Evolutionary conservation across 2,888 invertebrate genomes (phyloP).

Genomic region (Subacronicta megacephala): DNA sequence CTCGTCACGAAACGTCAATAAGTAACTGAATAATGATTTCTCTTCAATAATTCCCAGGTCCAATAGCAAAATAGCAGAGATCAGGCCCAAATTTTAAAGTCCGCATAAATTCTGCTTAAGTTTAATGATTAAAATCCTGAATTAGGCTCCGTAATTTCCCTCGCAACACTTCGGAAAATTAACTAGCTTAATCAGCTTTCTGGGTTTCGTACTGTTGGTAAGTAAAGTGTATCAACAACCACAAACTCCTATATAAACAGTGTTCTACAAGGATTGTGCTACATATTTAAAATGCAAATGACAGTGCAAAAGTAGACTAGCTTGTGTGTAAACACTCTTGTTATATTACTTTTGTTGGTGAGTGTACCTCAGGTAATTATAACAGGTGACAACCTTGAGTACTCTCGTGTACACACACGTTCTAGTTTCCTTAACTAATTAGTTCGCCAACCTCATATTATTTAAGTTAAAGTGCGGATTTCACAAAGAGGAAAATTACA

Average conservation of each 20-base stretch:
- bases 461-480: constrained; percentile 27
- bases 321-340: constrained; percentile 21
- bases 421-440: constrained; percentile 52
- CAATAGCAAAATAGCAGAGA: constrained; percentile 26
- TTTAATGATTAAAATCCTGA: constrained; percentile 50
- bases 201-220: constrained; percentile 23
- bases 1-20: constrained; percentile 39
- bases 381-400: constrained; percentile 40
- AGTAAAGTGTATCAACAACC: constrained; percentile 24
- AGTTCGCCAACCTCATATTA: constrained; percentile 44
- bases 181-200: constrained; percentile 42
- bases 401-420: constrained; percentile 44
- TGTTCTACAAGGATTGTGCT: neutral
- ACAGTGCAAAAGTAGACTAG: constrained; percentile 16
- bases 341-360: constrained; percentile 41
- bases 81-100: constrained; percentile 41
- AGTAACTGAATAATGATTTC: constrained; percentile 29
- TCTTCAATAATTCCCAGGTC: constrained; percentile 28
- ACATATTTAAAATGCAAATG: constrained; percentile 12
- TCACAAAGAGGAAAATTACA: constrained; percentile 29
- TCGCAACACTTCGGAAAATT: constrained; percentile 36
- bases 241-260: constrained; percentile 5
- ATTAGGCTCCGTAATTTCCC: constrained; percentile 31
- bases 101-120: constrained; percentile 48
- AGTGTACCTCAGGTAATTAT: constrained; percentile 43